Percentiles rank a stretch among this genome's conserved stretches.
phyloP scores from a whole-genome alignment of 2,797 vertebrate genomes.

The Muscicapa comitata region DNA sequence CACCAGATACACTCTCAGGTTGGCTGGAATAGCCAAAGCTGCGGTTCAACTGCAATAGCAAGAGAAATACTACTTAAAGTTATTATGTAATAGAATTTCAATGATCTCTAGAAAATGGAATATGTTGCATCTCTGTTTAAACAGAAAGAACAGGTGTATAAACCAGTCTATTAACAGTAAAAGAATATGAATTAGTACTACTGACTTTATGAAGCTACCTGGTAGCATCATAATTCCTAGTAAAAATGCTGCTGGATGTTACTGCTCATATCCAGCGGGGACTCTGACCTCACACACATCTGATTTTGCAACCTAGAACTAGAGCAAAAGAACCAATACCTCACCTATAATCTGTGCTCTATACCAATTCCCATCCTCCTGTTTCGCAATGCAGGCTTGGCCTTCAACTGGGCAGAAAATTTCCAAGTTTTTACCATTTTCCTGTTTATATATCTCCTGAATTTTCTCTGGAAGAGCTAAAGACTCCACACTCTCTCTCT shows the following conservation, averaged over 20 bases:
- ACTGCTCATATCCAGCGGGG: fast-evolving
- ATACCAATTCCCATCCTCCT: conserved; percentile 76
- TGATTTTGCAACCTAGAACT: background rate
- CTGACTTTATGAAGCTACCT: background rate
- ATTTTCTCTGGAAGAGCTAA: conserved; percentile 57
- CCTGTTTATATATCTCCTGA: conserved; percentile 62
- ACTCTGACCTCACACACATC: background rate
- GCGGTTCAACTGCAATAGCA: too few relatives aligned
- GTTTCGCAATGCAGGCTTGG: conserved; percentile 76
- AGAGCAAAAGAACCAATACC: background rate
- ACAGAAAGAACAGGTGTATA: background rate
- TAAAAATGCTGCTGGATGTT: background rate
- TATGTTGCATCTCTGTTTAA: background rate
- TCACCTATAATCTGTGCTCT: conserved; percentile 77
- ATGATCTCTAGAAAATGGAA: fast-evolving
- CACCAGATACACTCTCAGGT: background rate
- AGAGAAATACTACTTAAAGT: background rate
- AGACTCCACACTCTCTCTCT: conserved; percentile 67
- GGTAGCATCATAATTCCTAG: background rate
- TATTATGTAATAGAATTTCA: background rate
- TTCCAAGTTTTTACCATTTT: conserved; percentile 49
- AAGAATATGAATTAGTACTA: background rate
- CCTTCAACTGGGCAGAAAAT: conserved; percentile 68
- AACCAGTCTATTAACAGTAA: background rate
- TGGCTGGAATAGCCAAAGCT: background rate